These are phyloP conservation scores for Pollimyrus isidori DNA, from an alignment of 2,113 vertebrate species.

Conservation along the genomic window DNA sequence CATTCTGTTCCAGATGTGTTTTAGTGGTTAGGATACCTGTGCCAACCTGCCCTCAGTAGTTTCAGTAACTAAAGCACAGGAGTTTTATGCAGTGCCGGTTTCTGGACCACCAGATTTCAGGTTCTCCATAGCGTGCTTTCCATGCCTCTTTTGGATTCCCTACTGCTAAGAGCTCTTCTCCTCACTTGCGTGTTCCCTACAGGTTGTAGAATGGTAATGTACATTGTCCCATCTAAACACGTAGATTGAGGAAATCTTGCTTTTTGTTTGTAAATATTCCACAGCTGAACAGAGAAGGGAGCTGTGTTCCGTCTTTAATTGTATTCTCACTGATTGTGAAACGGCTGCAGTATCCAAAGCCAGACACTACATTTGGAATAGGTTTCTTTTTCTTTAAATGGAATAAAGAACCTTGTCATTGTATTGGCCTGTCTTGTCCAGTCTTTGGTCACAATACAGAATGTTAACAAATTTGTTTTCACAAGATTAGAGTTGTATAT, in stretches of 20 bases:
- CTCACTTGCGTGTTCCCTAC: background rate
- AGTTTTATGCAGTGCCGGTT: background rate
- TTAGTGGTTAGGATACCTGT: slow-evolving; percentile 3
- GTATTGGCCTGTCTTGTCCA: background rate
- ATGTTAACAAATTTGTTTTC: background rate
- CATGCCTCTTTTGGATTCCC: background rate
- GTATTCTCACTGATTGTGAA: slow-evolving; percentile 26
- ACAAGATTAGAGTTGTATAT: background rate
- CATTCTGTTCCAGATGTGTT: background rate
- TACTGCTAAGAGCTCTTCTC: background rate
- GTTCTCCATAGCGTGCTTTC: background rate
- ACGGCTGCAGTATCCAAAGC: slow-evolving; percentile 25
- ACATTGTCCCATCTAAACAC: slow-evolving; percentile 9
- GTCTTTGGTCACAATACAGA: slow-evolving; percentile 1
- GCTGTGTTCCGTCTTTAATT: background rate
- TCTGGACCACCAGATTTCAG: background rate
- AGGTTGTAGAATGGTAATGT: slow-evolving; percentile 1
- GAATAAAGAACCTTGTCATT: slow-evolving; percentile 26
- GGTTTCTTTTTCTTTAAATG: slow-evolving; percentile 20
- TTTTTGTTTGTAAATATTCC: slow-evolving; percentile 12
- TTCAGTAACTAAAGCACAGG: background rate
- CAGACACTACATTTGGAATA: slow-evolving; percentile 31
- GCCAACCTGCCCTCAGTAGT: background rate
- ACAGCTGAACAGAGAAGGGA: background rate
- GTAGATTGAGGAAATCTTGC: slow-evolving; percentile 15